Evolutionary conservation across 2,888 invertebrate genomes (phyloP), one percentile per base, ranked within the genome.

Genomic region (Yponomeuta plumbellus): DNA sequence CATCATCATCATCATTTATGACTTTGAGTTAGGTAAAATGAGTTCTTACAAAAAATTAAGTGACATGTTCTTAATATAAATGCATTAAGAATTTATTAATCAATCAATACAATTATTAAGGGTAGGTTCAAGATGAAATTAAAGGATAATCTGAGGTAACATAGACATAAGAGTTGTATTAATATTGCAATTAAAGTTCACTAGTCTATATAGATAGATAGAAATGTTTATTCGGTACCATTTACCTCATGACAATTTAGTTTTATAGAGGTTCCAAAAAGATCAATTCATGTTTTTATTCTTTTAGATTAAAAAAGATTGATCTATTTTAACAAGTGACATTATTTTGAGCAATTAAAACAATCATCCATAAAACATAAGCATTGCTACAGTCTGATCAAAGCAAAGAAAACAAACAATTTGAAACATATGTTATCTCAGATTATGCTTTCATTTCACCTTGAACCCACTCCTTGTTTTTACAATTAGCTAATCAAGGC

Each of bases 361-460:
- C 17, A 17, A 52, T 17, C 13, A 52, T 52, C 44, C 2, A 52
- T 52, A 13, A 52, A 17, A 52, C 44, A 52, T 4, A 26, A 6
- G 44, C 44, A 44, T 13, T 44, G 44, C 59, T 59, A 23, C 22
- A 59, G 59, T 23, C 5, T 21, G 17, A 52, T 20, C 22, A 59
- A 63, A 11, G 22, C 44, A 63, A 52, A 40, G 39, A 66, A 64
- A 68, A 23, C 17, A 62, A 69, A 58, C 64, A 67, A 58, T n/a
- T 62, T 52, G 17, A 59, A 59, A 23, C 23, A 23, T 22, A 23
- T 22, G 5, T 59, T 22, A 59, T 22, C 13, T 8, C 13, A 59
- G 23, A 22, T 10, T 21, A 21, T 59, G 8, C 13, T 52, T 52
- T 52, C 44, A 52, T 52, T 17, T 17, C 13, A 17, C 44, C 17